Evolutionary conservation across 2,888 invertebrate species (phyloP), one percentile per base, ranked within the genome.

Genomic region (Notodonta dromedarius): DNA sequence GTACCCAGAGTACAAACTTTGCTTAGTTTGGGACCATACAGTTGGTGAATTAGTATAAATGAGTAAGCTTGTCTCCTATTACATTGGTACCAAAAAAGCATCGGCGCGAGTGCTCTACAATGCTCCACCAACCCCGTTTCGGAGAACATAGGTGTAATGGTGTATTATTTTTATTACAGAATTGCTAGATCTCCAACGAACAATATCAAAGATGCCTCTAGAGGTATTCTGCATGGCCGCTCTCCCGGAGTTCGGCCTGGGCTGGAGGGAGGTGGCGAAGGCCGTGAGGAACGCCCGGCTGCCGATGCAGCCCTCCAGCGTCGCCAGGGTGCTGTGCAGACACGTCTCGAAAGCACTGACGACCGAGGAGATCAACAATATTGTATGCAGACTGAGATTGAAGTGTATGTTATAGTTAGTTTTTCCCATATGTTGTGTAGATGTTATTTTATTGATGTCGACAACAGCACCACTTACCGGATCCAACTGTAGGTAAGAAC

Each of bases 161-260:
- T 24, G 1, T 24, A 24, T 24, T 24, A 24, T 24, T 16, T 42
- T 48, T 48, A 14, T 82, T 83, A 9, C 79, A 91, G 90, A 82
- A 60, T 40, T 90, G 24, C 58, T 65, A 0, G 87, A 91, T 56
- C 78, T 91, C 0, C 78, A 86, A 51, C 64, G 59, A 0, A 77
- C 89, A 0, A 82, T 91, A 62, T 69, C 80, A 0, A 88, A 80
- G 59, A 85, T 90, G 85, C 74, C 88, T 0, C 53, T 89, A 2
- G 73, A 82, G 4, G 72, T 81, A 3, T 86, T 85, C 64, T 86
- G 85, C 57, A 69, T 71, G 2, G 68, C 73, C 0, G 86, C 84
- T 0, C 52, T 88, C 1, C 86, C 90, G 0, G 90, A 90, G 58
- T 84, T 91, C n/a, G 88, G 87, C 0, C 69, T 91, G 2, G 70